Percentiles rank a stretch among this genome's conserved stretches.
Evolutionary conservation across 2,888 invertebrate species (phyloP).

Genomic region (Noctua pronuba): DNA sequence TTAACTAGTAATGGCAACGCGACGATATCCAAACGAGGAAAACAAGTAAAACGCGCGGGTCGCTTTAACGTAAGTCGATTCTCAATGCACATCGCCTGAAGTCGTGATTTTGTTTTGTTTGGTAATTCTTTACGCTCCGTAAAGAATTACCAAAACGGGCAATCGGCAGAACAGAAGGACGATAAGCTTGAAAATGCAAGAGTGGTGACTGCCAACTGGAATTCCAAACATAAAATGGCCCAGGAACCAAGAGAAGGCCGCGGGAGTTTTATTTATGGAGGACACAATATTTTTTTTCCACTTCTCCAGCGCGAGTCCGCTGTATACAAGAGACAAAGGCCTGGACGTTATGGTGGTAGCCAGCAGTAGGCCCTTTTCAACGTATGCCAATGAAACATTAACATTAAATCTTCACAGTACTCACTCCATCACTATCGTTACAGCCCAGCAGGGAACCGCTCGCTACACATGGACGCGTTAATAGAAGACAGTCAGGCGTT

Average conservation of each 20-base stretch:
- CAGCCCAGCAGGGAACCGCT: conserved; percentile 83
- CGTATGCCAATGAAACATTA: neutral
- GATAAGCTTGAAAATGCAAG: neutral
- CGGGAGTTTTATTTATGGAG: neutral
- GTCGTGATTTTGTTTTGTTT: too few species aligned
- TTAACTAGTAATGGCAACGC: neutral
- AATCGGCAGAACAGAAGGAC: too few species aligned
- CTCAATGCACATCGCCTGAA: neutral
- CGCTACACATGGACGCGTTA: conserved; percentile 88
- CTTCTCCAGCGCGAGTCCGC: neutral
- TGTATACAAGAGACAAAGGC: neutral
- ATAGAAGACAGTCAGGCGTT: conserved; percentile 90
- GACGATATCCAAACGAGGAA: neutral
- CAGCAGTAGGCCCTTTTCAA: neutral
- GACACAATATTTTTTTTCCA: neutral
- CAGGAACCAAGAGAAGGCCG: neutral
- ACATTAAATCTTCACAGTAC: neutral
- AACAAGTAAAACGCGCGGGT: neutral
- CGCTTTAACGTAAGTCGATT: neutral
- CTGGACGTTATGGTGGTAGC: neutral
- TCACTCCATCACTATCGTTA: neutral
- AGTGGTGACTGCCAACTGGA: neutral
- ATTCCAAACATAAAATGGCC: neutral
- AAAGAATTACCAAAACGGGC: neutral
- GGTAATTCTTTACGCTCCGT: too few species aligned